Conservation (phyloP, 2,797 vertebrate genomes). For the Chelmon rostratus region DNA sequence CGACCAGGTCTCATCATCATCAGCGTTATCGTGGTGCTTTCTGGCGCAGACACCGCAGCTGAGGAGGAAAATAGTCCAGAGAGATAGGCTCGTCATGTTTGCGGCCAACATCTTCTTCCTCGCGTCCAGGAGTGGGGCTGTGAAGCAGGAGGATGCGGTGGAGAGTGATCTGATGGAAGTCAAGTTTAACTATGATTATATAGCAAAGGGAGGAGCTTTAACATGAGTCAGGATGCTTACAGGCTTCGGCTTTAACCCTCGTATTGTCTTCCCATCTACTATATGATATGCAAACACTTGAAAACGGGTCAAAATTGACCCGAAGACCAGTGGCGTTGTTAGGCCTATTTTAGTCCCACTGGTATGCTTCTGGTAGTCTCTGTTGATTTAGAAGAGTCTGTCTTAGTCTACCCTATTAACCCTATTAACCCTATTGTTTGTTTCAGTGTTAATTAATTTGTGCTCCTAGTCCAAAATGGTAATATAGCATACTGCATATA, state of each 20-base stretch:
- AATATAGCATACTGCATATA: too few species aligned
- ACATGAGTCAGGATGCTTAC: conserved; percentile 42
- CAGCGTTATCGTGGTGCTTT: conserved; percentile 82
- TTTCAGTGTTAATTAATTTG: too few species aligned
- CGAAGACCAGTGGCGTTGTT: too few species aligned
- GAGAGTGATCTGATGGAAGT: conserved; percentile 43
- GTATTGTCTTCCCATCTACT: too few species aligned
- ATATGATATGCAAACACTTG: too few species aligned
- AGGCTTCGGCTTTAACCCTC: conserved; percentile 1
- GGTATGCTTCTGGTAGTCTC: too few species aligned
- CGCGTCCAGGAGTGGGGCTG: background rate
- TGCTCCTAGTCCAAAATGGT: too few species aligned
- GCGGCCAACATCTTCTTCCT: conserved; percentile 75
- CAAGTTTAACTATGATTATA: conserved; percentile 36
- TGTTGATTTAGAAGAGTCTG: too few species aligned
- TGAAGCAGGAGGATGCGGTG: conserved; percentile 4
- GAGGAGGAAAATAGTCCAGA: conserved; percentile 86
- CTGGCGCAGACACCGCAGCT: conserved; percentile 67
- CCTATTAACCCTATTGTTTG: too few species aligned
- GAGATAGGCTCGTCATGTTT: conserved; percentile 65
- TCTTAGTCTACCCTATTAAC: too few species aligned
- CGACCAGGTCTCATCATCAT: conserved; percentile 81
- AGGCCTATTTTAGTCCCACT: too few species aligned
- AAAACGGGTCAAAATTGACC: too few species aligned
- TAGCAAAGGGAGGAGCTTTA: conserved; percentile 63